These are phyloP conservation scores for Drosophila orosa DNA, from an alignment of 1,140 invertebrate genomes.

Conservation along the genomic window DNA sequence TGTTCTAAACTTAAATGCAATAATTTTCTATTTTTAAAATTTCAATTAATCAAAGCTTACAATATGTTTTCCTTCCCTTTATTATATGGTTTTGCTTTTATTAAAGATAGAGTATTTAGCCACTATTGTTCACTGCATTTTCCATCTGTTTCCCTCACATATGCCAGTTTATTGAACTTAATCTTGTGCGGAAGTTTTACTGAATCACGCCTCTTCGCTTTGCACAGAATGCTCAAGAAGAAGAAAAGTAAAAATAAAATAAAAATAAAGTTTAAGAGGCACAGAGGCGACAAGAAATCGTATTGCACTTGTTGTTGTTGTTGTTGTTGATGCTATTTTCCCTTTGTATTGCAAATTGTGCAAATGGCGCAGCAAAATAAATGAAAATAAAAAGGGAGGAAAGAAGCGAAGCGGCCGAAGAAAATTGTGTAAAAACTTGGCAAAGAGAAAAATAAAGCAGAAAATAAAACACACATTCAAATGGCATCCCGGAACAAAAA, in stretches of 20 bases:
- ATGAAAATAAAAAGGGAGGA: background rate
- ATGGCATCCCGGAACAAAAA: background rate
- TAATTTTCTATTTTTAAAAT: background rate
- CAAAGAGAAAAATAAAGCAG: conserved; percentile 24
- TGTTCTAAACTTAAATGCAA: too few relatives aligned
- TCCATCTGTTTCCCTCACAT: conserved; percentile 9
- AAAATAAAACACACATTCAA: conserved; percentile 29
- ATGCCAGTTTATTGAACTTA: conserved; percentile 67
- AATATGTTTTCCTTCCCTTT: background rate
- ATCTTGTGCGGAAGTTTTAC: conserved; percentile 65
- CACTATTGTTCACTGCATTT: background rate
- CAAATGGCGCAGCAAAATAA: conserved; percentile 56
- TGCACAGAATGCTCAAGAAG: conserved; percentile 33
- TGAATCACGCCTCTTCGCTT: conserved; percentile 57
- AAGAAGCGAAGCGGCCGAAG: conserved; percentile 2
- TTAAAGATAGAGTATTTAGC: background rate
- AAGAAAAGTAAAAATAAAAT: conserved; percentile 2
- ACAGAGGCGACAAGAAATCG: conserved; percentile 32
- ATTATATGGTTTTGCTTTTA: background rate
- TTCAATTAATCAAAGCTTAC: background rate
- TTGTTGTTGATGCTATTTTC: background rate
- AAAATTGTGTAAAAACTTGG: conserved; percentile 27
- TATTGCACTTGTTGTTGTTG: conserved; percentile 15
- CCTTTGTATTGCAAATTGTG: conserved; percentile 35
- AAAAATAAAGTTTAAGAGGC: conserved; percentile 23